phyloP scores from a whole-genome alignment of 2,888 invertebrate species.

The Ectemnius continuus region DNA sequence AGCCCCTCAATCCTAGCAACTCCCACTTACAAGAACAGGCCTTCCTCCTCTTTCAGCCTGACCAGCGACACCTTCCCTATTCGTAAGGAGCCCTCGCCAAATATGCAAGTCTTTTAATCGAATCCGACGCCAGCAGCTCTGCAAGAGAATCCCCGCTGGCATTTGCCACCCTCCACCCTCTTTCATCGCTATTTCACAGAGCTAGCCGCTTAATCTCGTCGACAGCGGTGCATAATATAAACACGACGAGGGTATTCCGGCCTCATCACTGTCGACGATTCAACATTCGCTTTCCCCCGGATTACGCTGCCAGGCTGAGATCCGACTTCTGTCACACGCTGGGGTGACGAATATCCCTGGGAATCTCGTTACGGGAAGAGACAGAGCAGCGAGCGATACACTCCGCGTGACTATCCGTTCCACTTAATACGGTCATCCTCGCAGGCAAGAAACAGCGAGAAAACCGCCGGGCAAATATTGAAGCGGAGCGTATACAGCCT shows the following conservation, averaged over 20 bases:
- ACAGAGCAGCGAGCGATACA: slow-evolving; percentile 44
- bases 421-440: slow-evolving; percentile 20
- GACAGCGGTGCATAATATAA: background rate
- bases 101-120: slow-evolving; percentile 24
- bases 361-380: slow-evolving; percentile 53
- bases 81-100: slow-evolving; percentile 14
- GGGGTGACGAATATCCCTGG: slow-evolving; percentile 23
- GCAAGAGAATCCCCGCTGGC: background rate
- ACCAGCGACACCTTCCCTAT: slow-evolving; percentile 11
- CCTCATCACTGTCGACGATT: slow-evolving; percentile 3
- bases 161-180: background rate
- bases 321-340: background rate
- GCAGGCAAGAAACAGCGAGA: background rate
- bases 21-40: slow-evolving; percentile 14
- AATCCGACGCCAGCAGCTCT: background rate
- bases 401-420: slow-evolving; percentile 27
- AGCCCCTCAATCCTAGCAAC: slow-evolving; percentile 28
- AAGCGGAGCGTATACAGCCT: too few species aligned
- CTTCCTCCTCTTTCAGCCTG: slow-evolving; percentile 6
- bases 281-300: slow-evolving; percentile 10
- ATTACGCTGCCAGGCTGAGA: too few species aligned
- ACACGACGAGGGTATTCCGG: slow-evolving; percentile 4
- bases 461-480: too few species aligned
- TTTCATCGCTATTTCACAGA: background rate
- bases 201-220: background rate